Percentiles rank a stretch among this genome's conserved stretches.
Conservation (phyloP, 2,888 invertebrate genomes). For the Gastrophysa polygoni region DNA sequence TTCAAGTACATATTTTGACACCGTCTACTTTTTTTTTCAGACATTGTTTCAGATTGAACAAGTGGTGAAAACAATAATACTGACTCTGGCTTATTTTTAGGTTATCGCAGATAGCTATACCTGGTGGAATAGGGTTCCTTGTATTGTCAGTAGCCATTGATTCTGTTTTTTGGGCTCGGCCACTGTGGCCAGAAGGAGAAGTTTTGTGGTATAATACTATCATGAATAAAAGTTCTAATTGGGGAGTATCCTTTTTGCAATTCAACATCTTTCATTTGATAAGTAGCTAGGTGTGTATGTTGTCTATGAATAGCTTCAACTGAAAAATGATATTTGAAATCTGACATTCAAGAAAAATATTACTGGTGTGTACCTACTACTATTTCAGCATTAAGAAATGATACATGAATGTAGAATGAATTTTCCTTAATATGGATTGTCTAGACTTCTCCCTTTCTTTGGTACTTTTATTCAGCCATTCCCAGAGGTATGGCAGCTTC, state of each 20-base stretch:
- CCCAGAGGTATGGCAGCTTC: constrained; percentile 90
- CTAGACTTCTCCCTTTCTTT: constrained; percentile 90
- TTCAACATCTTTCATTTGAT: no score
- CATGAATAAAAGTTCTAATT: constrained; percentile 91
- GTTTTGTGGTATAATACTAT: constrained; percentile 96
- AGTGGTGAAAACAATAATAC: no score
- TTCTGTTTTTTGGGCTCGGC: constrained; percentile 89
- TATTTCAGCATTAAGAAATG: no score
- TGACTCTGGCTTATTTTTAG: constrained; percentile 65
- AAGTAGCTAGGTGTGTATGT: no score
- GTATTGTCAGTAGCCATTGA: constrained; percentile 80
- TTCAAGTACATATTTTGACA: neutral
- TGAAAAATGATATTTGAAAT: no score
- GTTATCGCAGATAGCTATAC: constrained; percentile 72
- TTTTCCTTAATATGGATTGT: constrained; percentile 53
- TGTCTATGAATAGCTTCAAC: no score
- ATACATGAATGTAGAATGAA: neutral
- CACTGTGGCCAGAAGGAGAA: constrained; percentile 97
- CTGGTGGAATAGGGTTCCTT: constrained; percentile 72
- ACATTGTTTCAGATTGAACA: no score
- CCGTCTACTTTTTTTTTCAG: no score
- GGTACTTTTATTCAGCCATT: constrained; percentile 98
- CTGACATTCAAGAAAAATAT: no score
- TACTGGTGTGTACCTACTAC: no score
- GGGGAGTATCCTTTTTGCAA: constrained; percentile 89